Evolutionary conservation across 2,888 invertebrate species (phyloP).

Genomic region (Schrankia costaestrigalis): DNA sequence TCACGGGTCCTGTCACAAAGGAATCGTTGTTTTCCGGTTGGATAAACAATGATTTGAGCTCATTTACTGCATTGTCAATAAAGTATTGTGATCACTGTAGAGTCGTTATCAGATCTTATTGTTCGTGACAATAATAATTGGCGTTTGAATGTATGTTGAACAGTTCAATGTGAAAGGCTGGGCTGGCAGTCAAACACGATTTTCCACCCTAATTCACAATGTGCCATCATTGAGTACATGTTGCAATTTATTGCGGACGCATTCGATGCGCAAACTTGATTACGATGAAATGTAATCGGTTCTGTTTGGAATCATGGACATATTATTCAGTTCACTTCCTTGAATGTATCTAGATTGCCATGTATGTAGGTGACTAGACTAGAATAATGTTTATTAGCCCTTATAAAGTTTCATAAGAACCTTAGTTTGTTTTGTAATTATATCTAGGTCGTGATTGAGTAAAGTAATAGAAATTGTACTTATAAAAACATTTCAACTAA

Average conservation of each 20-base stretch:
- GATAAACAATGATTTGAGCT: constrained; percentile 42
- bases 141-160: constrained; percentile 41
- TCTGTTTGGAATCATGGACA: constrained; percentile 27
- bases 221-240: constrained; percentile 43
- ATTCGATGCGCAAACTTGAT: constrained; percentile 46
- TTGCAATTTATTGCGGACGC: constrained; percentile 53
- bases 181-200: constrained; percentile 46
- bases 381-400: no score
- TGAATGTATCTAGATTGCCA: constrained; percentile 6
- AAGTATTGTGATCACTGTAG: constrained; percentile 38
- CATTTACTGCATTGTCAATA: constrained; percentile 43
- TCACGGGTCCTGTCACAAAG: constrained; percentile 51
- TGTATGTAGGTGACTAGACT: neutral
- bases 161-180: constrained; percentile 60
- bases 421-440: constrained; percentile 16
- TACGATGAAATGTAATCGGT: constrained; percentile 34
- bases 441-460: constrained; percentile 24
- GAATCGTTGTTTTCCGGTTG: constrained; percentile 38
- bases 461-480: constrained; percentile 33
- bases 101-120: constrained; percentile 50
- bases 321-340: constrained; percentile 25
- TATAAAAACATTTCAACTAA: no score
- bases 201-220: constrained; percentile 68
- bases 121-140: constrained; percentile 40
- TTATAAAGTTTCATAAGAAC: constrained; percentile 14